Conservation (phyloP, 2,113 vertebrate species). For the Sinosuthora webbiana region DNA sequence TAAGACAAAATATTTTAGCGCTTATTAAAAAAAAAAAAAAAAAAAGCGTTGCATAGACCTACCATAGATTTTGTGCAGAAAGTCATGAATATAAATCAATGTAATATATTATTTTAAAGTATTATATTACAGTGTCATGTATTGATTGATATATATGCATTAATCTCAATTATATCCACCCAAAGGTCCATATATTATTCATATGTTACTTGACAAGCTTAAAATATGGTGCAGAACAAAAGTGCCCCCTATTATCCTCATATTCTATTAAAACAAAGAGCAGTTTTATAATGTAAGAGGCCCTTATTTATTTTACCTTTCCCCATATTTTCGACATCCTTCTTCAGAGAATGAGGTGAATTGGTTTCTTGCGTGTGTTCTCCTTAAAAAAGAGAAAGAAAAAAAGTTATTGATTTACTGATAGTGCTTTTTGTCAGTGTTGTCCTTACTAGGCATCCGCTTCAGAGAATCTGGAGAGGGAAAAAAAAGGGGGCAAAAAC, state of each 20-base stretch:
- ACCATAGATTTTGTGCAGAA: constrained; percentile 82
- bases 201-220: constrained; percentile 84
- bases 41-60: constrained; percentile 56
- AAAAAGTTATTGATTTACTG: constrained; percentile 35
- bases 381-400: constrained; percentile 71
- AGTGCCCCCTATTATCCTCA: constrained; percentile 75
- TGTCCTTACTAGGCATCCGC: not conserved
- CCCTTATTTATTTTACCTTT: constrained; percentile 86
- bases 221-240: constrained; percentile 79
- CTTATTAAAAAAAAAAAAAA: constrained; percentile 57
- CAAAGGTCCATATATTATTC: constrained; percentile 86
- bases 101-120: constrained; percentile 89
- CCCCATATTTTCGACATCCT: constrained; percentile 96
- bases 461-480: not conserved
- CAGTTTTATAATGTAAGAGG: constrained; percentile 43
- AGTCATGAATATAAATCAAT: constrained; percentile 88
- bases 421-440: not conserved
- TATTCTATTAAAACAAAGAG: constrained; percentile 70
- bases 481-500: not conserved
- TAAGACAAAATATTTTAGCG: constrained; percentile 75
- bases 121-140: constrained; percentile 84
- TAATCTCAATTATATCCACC: constrained; percentile 88
- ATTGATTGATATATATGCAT: constrained; percentile 88
- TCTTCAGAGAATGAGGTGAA: constrained; percentile 89
- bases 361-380: constrained; percentile 86